Evolutionary conservation across 2,888 invertebrate genomes (phyloP), one percentile per base, ranked within the genome.

Genomic region (Cetonia aurata): DNA sequence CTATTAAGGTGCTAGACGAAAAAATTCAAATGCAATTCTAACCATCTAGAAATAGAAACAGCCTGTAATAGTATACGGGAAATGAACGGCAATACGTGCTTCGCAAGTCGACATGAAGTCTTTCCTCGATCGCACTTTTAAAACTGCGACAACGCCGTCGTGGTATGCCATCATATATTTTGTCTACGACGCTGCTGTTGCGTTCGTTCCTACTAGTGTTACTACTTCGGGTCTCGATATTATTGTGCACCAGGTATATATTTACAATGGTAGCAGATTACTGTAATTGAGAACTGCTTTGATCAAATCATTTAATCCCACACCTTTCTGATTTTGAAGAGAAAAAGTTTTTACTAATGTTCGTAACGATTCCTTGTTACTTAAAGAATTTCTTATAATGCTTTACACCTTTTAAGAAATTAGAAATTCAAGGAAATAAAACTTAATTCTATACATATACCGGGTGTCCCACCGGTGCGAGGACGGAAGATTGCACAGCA

Each of bases 21-120:
- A 73, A 73, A 73, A 70, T 70, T 72, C 70, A 73, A 72, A 70
- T 73, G 73, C 73, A 73, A 72, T 72, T 70, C 71, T 66, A 62
- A 55, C 60, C 70, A 67, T 69, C 72, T 71, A 69, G 73, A 69
- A 73, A 72, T 70, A 70, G 72, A 73, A 71, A 68, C 46, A 62
- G 65, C 66, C 59, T 37, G 65, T 70, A 72, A 72, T 72, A 65
- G 70, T 67, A 72, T 70, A 69, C 66, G 67, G 70, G 72, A 72
- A 72, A 71, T 72, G 72, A 65, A 70, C 69, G 50, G 56, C 55
- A 71, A 69, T 71, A 73, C 73, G 71, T 73, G 73, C 70, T 52
- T 50, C 59, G 71, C 55, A 69, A 65, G 42, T 57, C 59, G 69
- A 67, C 57, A 67, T 57, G 57, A 46, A 67, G 57, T 57, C 37